Evolutionary conservation across 2,888 invertebrate species (phyloP).

Genomic region (Lycia hirtaria): DNA sequence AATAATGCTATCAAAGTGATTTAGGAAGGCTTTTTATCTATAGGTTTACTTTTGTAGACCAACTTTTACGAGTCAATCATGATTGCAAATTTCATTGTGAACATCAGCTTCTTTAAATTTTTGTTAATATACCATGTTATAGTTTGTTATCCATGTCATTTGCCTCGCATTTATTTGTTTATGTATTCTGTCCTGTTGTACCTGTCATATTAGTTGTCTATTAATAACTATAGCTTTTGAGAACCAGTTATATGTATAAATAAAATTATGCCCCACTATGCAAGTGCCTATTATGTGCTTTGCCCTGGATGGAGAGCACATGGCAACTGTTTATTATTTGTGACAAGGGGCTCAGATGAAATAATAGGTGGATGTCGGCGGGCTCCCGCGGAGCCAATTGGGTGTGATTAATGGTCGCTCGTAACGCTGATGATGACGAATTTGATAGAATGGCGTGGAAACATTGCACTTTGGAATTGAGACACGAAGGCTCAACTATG

Average conservation of each 20-base stretch:
- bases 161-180: too few species aligned
- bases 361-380: conserved; percentile 45
- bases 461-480: conserved; percentile 30
- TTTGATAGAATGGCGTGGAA: conserved; percentile 27
- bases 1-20: background rate
- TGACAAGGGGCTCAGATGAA: conserved; percentile 23
- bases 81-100: too few species aligned
- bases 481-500: background rate
- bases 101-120: too few species aligned
- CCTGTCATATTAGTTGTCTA: too few species aligned
- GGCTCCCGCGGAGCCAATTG: conserved; percentile 54
- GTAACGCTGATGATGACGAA: conserved; percentile 40
- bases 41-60: too few species aligned
- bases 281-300: background rate
- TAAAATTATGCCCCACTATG: background rate
- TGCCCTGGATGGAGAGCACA: conserved; percentile 9
- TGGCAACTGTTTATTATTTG: conserved; percentile 23
- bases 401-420: conserved; percentile 61
- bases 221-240: background rate
- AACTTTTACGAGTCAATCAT: too few species aligned
- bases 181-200: too few species aligned
- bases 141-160: too few species aligned
- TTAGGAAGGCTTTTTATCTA: too few species aligned
- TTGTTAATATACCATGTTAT: too few species aligned
- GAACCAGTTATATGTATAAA: background rate